phyloP scores from a whole-genome alignment of 2,888 invertebrate species.

The Psococerastis gibbosa region DNA sequence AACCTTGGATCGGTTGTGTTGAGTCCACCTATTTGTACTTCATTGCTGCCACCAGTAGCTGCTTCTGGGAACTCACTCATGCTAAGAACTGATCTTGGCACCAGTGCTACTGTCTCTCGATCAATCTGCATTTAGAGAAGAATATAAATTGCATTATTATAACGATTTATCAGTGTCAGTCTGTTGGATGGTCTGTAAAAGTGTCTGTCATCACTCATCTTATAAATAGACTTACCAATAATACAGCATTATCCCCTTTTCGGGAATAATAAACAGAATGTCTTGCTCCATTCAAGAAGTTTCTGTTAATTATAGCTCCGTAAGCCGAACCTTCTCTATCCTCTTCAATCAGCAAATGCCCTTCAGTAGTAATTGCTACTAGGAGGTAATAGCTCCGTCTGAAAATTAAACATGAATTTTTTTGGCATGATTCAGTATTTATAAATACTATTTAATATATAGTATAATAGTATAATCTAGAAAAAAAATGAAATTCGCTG shows the following conservation, averaged over 20 bases:
- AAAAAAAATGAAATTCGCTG: no score
- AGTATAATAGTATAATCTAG: no score
- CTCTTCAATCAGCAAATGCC: slow-evolving; percentile 68
- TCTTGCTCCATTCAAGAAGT: slow-evolving; percentile 62
- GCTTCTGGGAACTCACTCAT: slow-evolving; percentile 44
- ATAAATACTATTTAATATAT: no score
- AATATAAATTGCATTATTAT: no score
- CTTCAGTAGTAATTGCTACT: slow-evolving; percentile 64
- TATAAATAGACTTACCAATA: slow-evolving; percentile 24
- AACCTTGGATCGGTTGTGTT: slow-evolving; percentile 68
- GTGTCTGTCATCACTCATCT: no score
- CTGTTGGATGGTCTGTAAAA: no score
- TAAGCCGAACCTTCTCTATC: slow-evolving; percentile 56
- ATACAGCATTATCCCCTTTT: slow-evolving; percentile 47
- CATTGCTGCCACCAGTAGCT: slow-evolving; percentile 43
- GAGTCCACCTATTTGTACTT: slow-evolving; percentile 72
- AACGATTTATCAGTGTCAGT: not conserved
- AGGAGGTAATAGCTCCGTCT: slow-evolving; percentile 68
- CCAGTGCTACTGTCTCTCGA: slow-evolving; percentile 49
- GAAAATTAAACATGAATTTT: no score
- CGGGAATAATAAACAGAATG: slow-evolving; percentile 55
- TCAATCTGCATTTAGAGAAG: slow-evolving; percentile 63
- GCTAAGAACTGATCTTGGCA: slow-evolving; percentile 46
- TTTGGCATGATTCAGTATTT: no score
- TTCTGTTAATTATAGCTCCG: slow-evolving; percentile 56